phyloP scores from a whole-genome alignment of 2,113 vertebrate genomes.

The Chascanopsetta lugubris region DNA sequence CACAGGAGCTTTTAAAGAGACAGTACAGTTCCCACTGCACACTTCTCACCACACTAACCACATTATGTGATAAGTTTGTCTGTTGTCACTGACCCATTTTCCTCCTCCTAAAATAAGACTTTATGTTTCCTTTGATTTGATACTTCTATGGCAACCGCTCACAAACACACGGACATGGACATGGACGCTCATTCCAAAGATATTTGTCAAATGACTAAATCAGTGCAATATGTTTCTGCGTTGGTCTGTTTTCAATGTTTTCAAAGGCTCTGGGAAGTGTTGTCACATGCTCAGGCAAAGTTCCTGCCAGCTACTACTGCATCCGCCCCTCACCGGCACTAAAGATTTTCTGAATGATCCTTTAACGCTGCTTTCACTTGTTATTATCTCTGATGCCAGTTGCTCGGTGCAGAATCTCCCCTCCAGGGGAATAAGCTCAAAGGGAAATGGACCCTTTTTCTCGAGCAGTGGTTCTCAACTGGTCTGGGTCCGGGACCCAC shows the following conservation, averaged over 20 bases:
- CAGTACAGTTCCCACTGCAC: constrained; percentile 34
- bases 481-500: too few species aligned
- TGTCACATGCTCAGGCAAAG: constrained; percentile 64
- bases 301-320: constrained; percentile 62
- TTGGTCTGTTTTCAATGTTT: constrained; percentile 74
- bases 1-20: constrained; percentile 22
- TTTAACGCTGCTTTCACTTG: constrained; percentile 13
- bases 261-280: constrained; percentile 66
- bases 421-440: constrained; percentile 42
- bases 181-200: constrained; percentile 60
- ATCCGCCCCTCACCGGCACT: constrained; percentile 38
- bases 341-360: constrained; percentile 12
- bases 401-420: constrained; percentile 26
- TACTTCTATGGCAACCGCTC: constrained; percentile 60
- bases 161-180: constrained; percentile 60
- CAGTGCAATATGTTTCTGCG: constrained; percentile 65
- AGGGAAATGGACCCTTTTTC: constrained; percentile 10
- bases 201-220: constrained; percentile 75
- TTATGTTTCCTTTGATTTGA: constrained; percentile 59
- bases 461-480: too few species aligned
- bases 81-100: constrained; percentile 75
- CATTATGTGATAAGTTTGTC: constrained; percentile 67
- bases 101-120: constrained; percentile 64
- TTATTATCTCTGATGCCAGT: constrained; percentile 30
- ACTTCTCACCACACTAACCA: constrained; percentile 43